phyloP scores from a whole-genome alignment of 1,140 invertebrate genomes.

The Eubasilissa regina region DNA sequence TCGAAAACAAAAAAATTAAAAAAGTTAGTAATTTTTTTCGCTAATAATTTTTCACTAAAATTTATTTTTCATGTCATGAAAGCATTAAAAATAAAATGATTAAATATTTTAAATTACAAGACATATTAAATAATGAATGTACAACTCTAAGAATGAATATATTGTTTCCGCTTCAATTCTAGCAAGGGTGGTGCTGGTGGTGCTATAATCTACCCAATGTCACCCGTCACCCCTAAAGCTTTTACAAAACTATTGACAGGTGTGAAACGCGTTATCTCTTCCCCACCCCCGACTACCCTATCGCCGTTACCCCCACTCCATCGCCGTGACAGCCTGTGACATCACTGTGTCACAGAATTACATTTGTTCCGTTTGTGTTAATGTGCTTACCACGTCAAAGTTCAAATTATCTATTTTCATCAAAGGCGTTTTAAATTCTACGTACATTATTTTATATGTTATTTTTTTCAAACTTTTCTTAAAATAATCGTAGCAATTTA shows the following conservation, averaged over 20 bases:
- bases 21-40: too few species aligned
- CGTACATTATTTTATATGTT: too few species aligned
- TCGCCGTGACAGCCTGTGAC: constrained; percentile 23
- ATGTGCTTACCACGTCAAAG: not conserved
- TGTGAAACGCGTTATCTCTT: constrained; percentile 20
- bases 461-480: too few species aligned
- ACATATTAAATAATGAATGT: too few species aligned
- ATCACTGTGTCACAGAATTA: constrained; percentile 30
- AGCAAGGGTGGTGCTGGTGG: constrained; percentile 10
- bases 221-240: not conserved
- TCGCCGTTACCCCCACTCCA: not conserved
- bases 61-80: too few species aligned
- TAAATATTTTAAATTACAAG: too few species aligned
- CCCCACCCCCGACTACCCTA: not conserved
- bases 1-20: too few species aligned
- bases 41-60: too few species aligned
- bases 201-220: constrained; percentile 8
- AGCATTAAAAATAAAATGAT: too few species aligned
- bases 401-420: not conserved
- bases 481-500: too few species aligned
- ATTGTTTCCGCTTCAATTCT: not conserved
- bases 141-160: too few species aligned
- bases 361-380: not conserved
- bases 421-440: not conserved
- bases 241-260: constrained; percentile 31